Conservation (phyloP, 2,888 invertebrate species). For the Heteropelma amictum region DNA sequence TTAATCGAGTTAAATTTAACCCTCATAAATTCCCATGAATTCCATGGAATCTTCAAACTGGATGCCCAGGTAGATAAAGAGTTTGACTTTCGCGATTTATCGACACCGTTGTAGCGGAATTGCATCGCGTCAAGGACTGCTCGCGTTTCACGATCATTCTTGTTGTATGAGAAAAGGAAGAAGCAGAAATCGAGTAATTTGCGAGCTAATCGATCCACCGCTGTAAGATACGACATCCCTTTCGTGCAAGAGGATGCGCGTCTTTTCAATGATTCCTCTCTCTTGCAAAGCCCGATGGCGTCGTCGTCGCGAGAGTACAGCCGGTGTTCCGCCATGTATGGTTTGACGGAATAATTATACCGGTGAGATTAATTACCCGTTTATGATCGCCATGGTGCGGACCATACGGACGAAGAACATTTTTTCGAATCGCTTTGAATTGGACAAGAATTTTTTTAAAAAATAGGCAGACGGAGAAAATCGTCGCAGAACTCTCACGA, state of each 20-base stretch:
- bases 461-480: not conserved
- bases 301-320: conserved; percentile 10
- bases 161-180: not conserved
- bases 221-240: not conserved
- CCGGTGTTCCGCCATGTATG: conserved; percentile 35
- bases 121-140: not conserved
- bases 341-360: conserved; percentile 52
- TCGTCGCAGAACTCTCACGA: not conserved
- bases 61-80: no score
- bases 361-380: conserved; percentile 46
- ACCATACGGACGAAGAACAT: conserved; percentile 16
- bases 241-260: not conserved
- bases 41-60: no score
- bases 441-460: no score
- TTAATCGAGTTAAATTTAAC: no score
- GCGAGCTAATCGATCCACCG: not conserved
- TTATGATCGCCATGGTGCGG: conserved; percentile 26
- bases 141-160: not conserved
- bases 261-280: conserved; percentile 31
- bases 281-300: not conserved
- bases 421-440: conserved; percentile 10
- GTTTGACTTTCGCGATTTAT: not conserved
- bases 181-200: not conserved
- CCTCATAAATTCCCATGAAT: no score
- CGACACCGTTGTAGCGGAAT: not conserved